Base-by-base conservation (phyloP, 2,797 vertebrate genomes). In the Falco cherrug region DNA sequence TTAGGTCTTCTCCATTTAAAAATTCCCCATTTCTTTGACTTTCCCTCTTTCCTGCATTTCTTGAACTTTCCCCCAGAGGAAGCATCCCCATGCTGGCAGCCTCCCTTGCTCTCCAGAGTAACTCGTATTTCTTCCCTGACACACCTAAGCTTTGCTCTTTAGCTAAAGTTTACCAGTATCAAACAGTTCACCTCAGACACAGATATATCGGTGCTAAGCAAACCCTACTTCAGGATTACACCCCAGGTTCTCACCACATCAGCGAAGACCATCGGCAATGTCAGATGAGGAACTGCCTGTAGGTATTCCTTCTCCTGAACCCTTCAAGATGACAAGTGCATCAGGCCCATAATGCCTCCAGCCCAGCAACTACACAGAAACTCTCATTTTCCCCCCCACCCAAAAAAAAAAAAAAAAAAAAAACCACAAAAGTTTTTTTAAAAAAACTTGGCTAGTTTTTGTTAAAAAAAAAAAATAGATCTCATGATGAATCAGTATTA, bases 121-220 rank as follows among this genome's bases (percentile, higher is more conserved):
- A 54, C 11, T 68, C 26, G 31, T 0, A 3, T 9, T 60, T 41
- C 31, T 56, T 48, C 70, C 75, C 43, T 6, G 2, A 5, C 37
- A 13, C 33, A 41, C 3, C 15, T 14, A 15, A 70, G 37, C 29
- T 68, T 51, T 74, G 50, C 16, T 70, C 35, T 29, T 29, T 29
- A 63, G 25, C 35, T 89, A 13, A 80, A 31, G 56, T 57, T 43
- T 83, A 43, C 29, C 61, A 41, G n/a, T 18, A 20, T 11, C 24
- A 16, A 59, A 12, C 31, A 91, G 54, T 15, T 76, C 68, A 9
- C 26, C 11, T 8, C 50, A 77, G 37, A 18, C 74, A 16, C 9
- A 24, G 39, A 11, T 0, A 19, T 4, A 2, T 0, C 10, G 35
- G 25, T 56, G n/a, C 45, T 54, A 54, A 8, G 26, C 50, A 69